Conservation (phyloP, 2,888 invertebrate species). For the Synergus gifuensis region DNA sequence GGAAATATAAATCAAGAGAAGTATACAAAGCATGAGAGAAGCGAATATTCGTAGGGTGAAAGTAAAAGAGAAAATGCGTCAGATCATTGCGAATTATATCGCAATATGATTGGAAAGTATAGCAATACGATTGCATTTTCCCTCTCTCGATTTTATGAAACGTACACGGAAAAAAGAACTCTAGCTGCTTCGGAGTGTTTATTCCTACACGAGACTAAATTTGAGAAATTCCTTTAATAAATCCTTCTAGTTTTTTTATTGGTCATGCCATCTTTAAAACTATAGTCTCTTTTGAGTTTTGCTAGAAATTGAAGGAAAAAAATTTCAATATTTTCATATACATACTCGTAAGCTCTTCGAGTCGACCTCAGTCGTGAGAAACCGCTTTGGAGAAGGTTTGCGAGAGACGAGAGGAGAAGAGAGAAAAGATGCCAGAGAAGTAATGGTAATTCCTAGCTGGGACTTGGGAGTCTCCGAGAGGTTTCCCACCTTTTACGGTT, state of each 20-base stretch:
- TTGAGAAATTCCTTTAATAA: background rate
- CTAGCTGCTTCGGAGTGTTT: background rate
- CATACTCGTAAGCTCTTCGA: conserved; percentile 5
- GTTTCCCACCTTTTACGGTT: conserved; percentile 78
- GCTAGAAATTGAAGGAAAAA: background rate
- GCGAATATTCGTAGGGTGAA: conserved; percentile 53
- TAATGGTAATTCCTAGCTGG: conserved; percentile 73
- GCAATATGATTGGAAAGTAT: conserved; percentile 64
- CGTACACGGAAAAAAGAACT: background rate
- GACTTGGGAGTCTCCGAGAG: conserved; percentile 75
- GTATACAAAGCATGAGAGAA: background rate
- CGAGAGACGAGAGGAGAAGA: conserved; percentile 51
- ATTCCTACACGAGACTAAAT: background rate
- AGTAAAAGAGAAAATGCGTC: conserved; percentile 64
- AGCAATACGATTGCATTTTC: conserved; percentile 44
- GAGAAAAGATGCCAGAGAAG: conserved; percentile 71
- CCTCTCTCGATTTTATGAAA: background rate
- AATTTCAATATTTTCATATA: background rate
- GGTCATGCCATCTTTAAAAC: background rate
- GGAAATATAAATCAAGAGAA: conserved; percentile 25
- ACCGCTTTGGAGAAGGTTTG: conserved; percentile 16
- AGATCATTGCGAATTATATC: conserved; percentile 61
- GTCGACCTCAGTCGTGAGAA: conserved; percentile 33
- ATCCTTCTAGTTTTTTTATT: too few relatives aligned
- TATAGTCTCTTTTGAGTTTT: background rate